Conservation (phyloP, 2,113 vertebrate species). For the Caretta caretta region DNA sequence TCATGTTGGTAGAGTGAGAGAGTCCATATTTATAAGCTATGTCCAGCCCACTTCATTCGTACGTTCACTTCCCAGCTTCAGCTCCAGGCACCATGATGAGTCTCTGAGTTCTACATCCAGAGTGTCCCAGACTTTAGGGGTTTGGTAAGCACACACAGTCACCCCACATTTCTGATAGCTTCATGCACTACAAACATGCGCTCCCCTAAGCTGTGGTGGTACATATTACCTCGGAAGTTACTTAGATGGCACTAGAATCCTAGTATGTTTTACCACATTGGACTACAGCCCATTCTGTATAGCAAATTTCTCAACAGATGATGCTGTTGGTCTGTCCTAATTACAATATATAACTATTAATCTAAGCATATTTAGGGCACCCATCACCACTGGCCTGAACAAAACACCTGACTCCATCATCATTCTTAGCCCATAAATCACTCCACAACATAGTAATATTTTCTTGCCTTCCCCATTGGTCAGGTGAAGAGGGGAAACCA, state of each 20-base stretch:
- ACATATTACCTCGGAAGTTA: neutral
- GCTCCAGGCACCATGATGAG: fast-evolving
- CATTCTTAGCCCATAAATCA: neutral
- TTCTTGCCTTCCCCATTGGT: neutral
- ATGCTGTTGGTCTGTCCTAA: neutral
- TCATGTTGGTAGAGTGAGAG: neutral
- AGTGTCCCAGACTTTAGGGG: neutral
- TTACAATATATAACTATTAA: neutral
- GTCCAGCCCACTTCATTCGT: fast-evolving
- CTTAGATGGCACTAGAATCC: neutral
- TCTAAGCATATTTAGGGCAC: neutral
- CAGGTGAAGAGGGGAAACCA: neutral
- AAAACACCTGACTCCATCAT: neutral
- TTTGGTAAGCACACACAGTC: neutral
- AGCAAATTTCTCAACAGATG: neutral
- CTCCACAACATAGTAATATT: neutral
- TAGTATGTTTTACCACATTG: neutral
- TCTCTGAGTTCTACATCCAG: neutral
- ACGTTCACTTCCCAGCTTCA: neutral
- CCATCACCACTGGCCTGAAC: neutral
- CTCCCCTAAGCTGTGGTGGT: neutral
- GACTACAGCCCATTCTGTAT: neutral
- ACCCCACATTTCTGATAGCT: fast-evolving
- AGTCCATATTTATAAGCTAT: neutral
- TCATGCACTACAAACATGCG: neutral